Base-by-base conservation (phyloP, 2,888 invertebrate species). In the Melanophora roralis region DNA sequence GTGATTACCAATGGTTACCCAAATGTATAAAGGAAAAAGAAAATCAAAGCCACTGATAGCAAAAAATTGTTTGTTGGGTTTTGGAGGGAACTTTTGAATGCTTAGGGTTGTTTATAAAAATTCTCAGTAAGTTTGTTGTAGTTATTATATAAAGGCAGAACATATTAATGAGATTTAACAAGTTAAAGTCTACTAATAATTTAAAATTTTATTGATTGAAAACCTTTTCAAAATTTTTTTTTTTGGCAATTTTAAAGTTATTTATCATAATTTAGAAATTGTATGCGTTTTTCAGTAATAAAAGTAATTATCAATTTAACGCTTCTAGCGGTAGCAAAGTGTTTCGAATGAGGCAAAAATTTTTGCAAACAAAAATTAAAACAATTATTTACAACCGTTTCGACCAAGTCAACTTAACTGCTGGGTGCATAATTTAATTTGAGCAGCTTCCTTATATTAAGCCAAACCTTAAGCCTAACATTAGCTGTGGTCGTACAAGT, bases 401-500 rank as follows among this genome's bases (percentile, higher is more conserved):
- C 38, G 23, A 16, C 6, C 6, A 27, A 6, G 27, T 6, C 27
- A 27, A 27, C 27, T 27, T 59, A 36, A 27, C 43, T 36, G 53
- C 53, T 55, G 4, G 49, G 38, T 32, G 32, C 16, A 27, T 51
- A 53, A 45, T 47, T 14, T 7, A 69, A 62, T 75, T 69, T 64
- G 47, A 64, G 69, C 55, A 64, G 69, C 55, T 76, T 76, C 69
- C 69, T 76, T 11, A 47, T 76, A 21, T 32, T 53, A 16, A 75
- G 34, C 2, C 45, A 34, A 21, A 62, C n/a, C 49, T 51, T 55
- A 49, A 11, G 34, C 40, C 53, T 45, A 16, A 43, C 34, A 43
- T 43, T 55, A 60, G 32, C 27, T n/a, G 6, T 19, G 47, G 27
- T 27, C 27, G 27, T 27, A 27, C 27, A 5, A 6, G 27, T 27